Evolutionary conservation across 2,113 vertebrate species (phyloP).

Genomic region (Rhadina sibilatrix): DNA sequence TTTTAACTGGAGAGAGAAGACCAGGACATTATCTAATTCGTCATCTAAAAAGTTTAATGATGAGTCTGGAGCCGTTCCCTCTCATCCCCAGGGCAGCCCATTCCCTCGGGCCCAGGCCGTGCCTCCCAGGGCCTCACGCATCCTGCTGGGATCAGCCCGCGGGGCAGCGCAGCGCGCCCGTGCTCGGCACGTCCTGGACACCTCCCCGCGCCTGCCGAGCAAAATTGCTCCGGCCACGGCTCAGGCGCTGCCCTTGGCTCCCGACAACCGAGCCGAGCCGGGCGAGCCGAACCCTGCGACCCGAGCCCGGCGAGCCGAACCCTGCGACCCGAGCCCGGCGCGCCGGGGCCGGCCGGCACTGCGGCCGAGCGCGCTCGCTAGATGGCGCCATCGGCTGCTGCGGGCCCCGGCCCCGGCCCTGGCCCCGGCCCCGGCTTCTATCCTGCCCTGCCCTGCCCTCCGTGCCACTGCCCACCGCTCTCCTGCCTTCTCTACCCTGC

Average conservation of each 20-base stretch:
- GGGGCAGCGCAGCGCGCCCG: neutral
- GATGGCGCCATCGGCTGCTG: neutral
- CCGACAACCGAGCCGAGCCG: rapidly evolving
- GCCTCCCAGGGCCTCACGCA: neutral
- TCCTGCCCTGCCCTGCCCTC: too few species aligned
- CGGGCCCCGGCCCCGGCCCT: too few species aligned
- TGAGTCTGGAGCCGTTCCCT: neutral
- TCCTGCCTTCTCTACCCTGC: neutral
- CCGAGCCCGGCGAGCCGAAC: rapidly evolving
- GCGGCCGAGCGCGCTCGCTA: neutral
- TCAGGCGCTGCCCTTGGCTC: rapidly evolving
- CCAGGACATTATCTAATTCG: too few species aligned
- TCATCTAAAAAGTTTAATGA: neutral
- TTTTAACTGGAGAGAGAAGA: neutral
- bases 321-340: too few species aligned
- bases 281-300: rapidly evolving
- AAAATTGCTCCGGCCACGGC: rapidly evolving
- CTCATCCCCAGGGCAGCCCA: too few species aligned
- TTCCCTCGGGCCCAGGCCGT: too few species aligned
- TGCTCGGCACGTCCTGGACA: rapidly evolving
- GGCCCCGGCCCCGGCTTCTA: neutral
- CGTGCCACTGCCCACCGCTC: neutral
- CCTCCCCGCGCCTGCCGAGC: neutral
- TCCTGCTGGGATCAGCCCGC: too few species aligned
- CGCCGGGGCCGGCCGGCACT: neutral